A percentile compares a stretch with the other conserved stretches of the same genome.
phyloP scores from a whole-genome alignment of 2,888 invertebrate species.

The Lamellibrachia satsuma region DNA sequence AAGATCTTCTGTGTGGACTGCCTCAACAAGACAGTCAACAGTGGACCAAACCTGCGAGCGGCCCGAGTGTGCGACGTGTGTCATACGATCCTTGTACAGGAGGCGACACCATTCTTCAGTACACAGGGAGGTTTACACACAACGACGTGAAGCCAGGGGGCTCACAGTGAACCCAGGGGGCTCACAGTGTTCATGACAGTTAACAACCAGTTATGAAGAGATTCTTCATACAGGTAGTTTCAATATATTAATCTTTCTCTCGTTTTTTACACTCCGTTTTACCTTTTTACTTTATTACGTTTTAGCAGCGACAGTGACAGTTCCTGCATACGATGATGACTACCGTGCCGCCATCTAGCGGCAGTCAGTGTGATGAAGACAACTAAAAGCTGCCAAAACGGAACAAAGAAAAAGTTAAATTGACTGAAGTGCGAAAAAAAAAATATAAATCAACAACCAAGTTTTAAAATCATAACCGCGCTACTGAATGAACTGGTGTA shows the following conservation, averaged over 20 bases:
- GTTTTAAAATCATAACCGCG: too few relatives aligned
- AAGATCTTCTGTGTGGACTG: conserved; percentile 92
- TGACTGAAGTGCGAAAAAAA: too few relatives aligned
- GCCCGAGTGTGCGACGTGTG: conserved; percentile 96
- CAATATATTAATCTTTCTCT: neutral
- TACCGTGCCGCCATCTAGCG: too few relatives aligned
- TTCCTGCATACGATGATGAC: too few relatives aligned
- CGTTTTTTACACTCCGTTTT: neutral
- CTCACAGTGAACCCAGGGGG: neutral
- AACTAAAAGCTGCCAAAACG: too few relatives aligned
- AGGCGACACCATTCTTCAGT: conserved; percentile 72
- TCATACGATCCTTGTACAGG: conserved; percentile 86
- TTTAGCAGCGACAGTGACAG: too few relatives aligned
- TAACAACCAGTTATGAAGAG: neutral
- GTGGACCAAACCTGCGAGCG: conserved; percentile 85
- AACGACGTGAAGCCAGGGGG: neutral
- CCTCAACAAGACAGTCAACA: conserved; percentile 80
- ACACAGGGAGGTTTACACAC: conserved; percentile 69
- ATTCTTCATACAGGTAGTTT: neutral
- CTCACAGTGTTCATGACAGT: neutral
- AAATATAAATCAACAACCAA: too few relatives aligned
- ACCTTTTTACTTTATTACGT: too few relatives aligned
- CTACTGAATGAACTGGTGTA: too few relatives aligned
- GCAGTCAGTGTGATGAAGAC: too few relatives aligned
- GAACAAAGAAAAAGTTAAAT: too few relatives aligned